Percentiles rank a stretch among this genome's conserved stretches.
Evolutionary conservation across 2,113 vertebrate genomes (phyloP).

Genomic region (Brienomyrus brachyistius): DNA sequence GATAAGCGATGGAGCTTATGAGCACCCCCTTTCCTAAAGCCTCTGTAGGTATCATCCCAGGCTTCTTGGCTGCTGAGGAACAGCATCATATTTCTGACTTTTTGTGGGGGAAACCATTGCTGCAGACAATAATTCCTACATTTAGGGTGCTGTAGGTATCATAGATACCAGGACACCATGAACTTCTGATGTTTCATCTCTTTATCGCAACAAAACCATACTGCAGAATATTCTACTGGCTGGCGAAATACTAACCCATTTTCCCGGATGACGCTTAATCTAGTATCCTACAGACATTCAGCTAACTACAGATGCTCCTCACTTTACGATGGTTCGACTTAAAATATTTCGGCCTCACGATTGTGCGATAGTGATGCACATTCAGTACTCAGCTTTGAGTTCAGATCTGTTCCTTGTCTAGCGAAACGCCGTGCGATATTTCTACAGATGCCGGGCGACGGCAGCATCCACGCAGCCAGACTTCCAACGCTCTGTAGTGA

Average conservation of each 20-base stretch:
- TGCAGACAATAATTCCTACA: conserved; percentile 20
- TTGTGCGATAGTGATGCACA: neutral
- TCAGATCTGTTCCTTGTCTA: neutral
- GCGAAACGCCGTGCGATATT: neutral
- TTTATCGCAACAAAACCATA: conserved; percentile 31
- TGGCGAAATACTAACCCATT: conserved; percentile 21
- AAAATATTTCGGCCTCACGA: neutral
- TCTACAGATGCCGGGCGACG: neutral
- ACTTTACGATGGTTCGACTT: neutral
- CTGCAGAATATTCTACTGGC: conserved; percentile 28
- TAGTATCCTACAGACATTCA: neutral
- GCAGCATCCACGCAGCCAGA: neutral
- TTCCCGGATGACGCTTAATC: neutral
- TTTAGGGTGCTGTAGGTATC: conserved; percentile 12
- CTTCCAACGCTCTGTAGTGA: neutral
- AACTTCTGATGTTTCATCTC: neutral
- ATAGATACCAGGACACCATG: conserved; percentile 14
- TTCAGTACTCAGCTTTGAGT: neutral
- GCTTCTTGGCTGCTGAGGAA: neutral
- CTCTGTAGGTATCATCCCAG: conserved; percentile 28
- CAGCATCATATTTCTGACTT: conserved; percentile 24
- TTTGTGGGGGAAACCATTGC: conserved; percentile 24
- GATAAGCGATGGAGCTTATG: neutral
- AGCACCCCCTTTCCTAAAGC: neutral
- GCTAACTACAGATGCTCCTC: neutral